These are phyloP conservation scores for Pseudoips prasinana DNA, from an alignment of 2,888 invertebrate species.

Conservation along the genomic window DNA sequence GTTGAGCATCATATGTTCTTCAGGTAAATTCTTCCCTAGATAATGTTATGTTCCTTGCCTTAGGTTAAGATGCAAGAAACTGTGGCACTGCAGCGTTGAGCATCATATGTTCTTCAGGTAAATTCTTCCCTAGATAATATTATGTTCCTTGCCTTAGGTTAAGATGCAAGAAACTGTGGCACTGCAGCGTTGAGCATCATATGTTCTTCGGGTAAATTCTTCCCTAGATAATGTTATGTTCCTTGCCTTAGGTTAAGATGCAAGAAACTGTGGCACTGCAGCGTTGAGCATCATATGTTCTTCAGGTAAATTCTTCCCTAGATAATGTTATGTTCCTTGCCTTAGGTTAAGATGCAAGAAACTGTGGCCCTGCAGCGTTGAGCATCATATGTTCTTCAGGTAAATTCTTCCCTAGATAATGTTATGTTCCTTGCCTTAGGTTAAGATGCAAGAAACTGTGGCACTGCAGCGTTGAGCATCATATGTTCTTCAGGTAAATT, in stretches of 20 bases:
- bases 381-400: slow-evolving; percentile 99
- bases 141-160: not conserved
- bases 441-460: slow-evolving; percentile 94
- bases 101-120: slow-evolving; percentile 99
- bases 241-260: not conserved
- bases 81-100: slow-evolving; percentile 99
- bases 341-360: slow-evolving; percentile 85
- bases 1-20: slow-evolving; percentile 99
- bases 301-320: too few relatives aligned
- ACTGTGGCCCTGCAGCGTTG: slow-evolving; percentile 98
- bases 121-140: too few relatives aligned
- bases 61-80: slow-evolving; percentile 86
- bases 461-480: slow-evolving; percentile 99
- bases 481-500: slow-evolving; percentile 98
- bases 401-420: too few relatives aligned
- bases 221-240: not conserved
- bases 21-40: slow-evolving; percentile 84
- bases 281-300: slow-evolving; percentile 99
- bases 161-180: slow-evolving; percentile 97
- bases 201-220: slow-evolving; percentile 98
- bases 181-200: slow-evolving; percentile 98
- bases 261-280: slow-evolving; percentile 97
- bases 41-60: not conserved
- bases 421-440: not conserved
- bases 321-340: not conserved